A percentile compares a stretch with the other conserved stretches of the same genome.
Conservation (phyloP, 2,888 invertebrate species). For the Drosophila fungiperda region DNA sequence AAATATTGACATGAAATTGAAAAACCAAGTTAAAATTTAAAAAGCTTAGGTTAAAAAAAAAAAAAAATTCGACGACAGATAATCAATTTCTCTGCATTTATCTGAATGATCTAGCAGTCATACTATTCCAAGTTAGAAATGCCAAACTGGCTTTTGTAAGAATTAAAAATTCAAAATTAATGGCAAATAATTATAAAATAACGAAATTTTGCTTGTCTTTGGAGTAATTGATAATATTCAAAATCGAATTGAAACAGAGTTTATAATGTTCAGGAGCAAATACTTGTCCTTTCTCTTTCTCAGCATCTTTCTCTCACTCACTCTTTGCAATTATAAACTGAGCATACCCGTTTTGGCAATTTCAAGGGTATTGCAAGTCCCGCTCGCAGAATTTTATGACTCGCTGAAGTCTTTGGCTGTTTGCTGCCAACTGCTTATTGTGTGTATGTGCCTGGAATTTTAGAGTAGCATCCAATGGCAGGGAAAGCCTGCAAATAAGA, state of each 20-base stretch:
- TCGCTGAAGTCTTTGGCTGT: conserved; percentile 63
- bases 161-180: background rate
- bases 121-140: background rate
- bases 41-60: background rate
- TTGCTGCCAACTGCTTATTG: conserved; percentile 64
- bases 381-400: conserved; percentile 71
- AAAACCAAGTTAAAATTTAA: background rate
- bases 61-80: background rate
- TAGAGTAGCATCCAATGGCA: conserved; percentile 52
- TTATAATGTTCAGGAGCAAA: background rate
- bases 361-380: conserved; percentile 43
- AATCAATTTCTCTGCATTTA: background rate
- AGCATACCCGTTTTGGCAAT: background rate
- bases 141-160: background rate
- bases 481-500: conserved; percentile 13
- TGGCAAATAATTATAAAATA: background rate
- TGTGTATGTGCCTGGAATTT: conserved; percentile 70
- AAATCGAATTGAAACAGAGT: background rate
- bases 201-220: background rate
- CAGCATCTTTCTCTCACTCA: background rate
- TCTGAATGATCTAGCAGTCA: background rate
- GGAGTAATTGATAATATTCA: background rate
- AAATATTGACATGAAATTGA: background rate
- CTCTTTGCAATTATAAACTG: background rate
- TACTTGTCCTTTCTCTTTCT: background rate